Conservation (phyloP, 2,888 invertebrate species). For the Tinea semifulvella region DNA sequence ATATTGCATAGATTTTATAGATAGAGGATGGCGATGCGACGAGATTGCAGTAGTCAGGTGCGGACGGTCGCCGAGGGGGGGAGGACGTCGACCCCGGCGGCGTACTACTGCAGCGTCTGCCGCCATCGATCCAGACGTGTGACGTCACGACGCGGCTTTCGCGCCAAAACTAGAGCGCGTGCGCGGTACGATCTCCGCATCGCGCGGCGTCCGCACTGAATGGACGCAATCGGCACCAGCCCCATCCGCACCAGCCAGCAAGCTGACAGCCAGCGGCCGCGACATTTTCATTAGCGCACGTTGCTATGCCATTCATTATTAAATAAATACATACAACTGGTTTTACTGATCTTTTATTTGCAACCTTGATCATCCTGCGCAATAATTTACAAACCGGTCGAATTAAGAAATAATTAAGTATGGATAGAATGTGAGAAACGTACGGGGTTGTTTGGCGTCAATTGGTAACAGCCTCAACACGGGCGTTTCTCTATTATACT, state of each 20-base stretch:
- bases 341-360: not conserved
- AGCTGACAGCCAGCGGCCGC: slow-evolving; percentile 30
- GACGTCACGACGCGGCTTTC: slow-evolving; percentile 64
- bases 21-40: slow-evolving; percentile 45
- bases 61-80: slow-evolving; percentile 35
- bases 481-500: slow-evolving; percentile 57
- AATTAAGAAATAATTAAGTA: not conserved
- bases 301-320: not conserved
- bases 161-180: slow-evolving; percentile 65
- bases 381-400: not conserved
- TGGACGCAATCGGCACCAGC: slow-evolving; percentile 30
- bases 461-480: slow-evolving; percentile 60
- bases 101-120: slow-evolving; percentile 67
- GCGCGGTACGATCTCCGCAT: slow-evolving; percentile 54
- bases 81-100: slow-evolving; percentile 54
- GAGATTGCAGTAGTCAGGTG: slow-evolving; percentile 61
- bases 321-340: not conserved
- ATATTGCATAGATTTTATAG: slow-evolving; percentile 33
- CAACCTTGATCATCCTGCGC: not conserved
- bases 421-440: slow-evolving; percentile 49
- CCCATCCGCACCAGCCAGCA: slow-evolving; percentile 30
- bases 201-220: slow-evolving; percentile 43
- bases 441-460: slow-evolving; percentile 64
- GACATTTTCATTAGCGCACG: not conserved
- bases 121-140: slow-evolving; percentile 67